phyloP scores from a whole-genome alignment of 2,797 vertebrate genomes.

The Eulemur mongoz region DNA sequence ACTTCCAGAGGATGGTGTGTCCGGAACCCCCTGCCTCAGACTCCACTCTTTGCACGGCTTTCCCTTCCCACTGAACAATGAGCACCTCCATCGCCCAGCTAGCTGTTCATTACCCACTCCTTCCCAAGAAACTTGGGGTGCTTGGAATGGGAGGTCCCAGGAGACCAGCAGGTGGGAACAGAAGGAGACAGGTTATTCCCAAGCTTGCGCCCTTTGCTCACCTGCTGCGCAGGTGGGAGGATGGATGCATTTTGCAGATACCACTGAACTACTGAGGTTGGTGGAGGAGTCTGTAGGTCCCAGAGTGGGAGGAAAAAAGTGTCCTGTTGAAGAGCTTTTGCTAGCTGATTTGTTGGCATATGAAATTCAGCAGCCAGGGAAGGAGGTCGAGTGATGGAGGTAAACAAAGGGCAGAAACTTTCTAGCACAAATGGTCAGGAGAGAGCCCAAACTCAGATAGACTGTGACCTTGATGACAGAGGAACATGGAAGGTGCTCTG shows the following conservation, averaged over 20 bases:
- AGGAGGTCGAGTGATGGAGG: not conserved
- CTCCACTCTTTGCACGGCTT: not conserved
- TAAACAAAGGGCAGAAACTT: not conserved
- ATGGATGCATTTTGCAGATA: not conserved
- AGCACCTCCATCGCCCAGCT: not conserved
- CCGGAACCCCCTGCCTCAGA: constrained; percentile 23
- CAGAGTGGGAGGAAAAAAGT: not conserved
- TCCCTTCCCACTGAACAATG: not conserved
- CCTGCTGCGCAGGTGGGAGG: not conserved
- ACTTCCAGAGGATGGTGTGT: constrained; percentile 37
- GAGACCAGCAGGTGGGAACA: not conserved
- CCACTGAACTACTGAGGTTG: not conserved
- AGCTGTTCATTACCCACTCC: not conserved
- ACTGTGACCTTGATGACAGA: not conserved
- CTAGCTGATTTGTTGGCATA: not conserved
- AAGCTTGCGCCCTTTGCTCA: not conserved
- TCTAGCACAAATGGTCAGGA: not conserved
- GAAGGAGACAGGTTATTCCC: not conserved
- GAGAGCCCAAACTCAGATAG: not conserved
- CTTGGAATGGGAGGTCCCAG: not conserved
- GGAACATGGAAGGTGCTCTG: not conserved
- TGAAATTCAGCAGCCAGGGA: not conserved
- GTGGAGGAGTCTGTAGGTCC: not conserved
- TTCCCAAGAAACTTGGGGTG: not conserved
- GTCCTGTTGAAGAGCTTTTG: not conserved